Base-by-base conservation (phyloP, 2,888 invertebrate genomes). In the Aspidiotus rigidus region DNA sequence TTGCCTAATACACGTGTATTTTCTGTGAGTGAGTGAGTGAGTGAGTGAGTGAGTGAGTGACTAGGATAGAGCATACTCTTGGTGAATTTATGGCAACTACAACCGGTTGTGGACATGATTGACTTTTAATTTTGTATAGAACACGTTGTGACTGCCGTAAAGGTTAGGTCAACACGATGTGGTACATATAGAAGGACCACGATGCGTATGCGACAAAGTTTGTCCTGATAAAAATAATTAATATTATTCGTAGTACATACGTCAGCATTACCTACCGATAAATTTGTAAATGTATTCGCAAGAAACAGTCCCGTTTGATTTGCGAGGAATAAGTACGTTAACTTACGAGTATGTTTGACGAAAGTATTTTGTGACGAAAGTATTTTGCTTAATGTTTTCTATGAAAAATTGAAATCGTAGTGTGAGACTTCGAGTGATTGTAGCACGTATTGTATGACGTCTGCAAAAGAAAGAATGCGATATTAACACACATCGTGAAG, bases 391-490 rank as follows among this genome's bases (percentile, higher is more conserved):
- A 44, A 44, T 44, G 49, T 44, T 44, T 44, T 44, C 49, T 44
- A 44, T 44, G 49, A 44, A 44, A 44, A 44, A 44, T 44, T 44
- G 49, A 44, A 44, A 44, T 44, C 49, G 49, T 44, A 10, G 49
- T 44, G 49, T 44, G 49, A 44, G 49, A 44, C 49, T 44, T 44
- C 49, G 49, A 44, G 11, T 11, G 49, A 44, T 44, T 11, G 49
- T 44, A 44, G 49, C 11, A 11, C 74, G 74, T 56, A 10, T 56
- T 56, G 7, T 56, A 15, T 8, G 15, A 56, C 56, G 10, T 56
- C 56, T 56, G 56, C 56, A 56, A 56, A 56, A 56, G 56, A n/a
- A 56, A 56, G 56, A 10, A n/a, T n/a, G 56, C 15, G 56, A 56
- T 15, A 56, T 56, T 56, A 56, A 56, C 56, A 56, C 56, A 10